A percentile compares a stretch with the other conserved stretches of the same genome.
These are phyloP conservation scores for Festucalex cinctus DNA, from an alignment of 2,113 vertebrate genomes.

Conservation along the genomic window DNA sequence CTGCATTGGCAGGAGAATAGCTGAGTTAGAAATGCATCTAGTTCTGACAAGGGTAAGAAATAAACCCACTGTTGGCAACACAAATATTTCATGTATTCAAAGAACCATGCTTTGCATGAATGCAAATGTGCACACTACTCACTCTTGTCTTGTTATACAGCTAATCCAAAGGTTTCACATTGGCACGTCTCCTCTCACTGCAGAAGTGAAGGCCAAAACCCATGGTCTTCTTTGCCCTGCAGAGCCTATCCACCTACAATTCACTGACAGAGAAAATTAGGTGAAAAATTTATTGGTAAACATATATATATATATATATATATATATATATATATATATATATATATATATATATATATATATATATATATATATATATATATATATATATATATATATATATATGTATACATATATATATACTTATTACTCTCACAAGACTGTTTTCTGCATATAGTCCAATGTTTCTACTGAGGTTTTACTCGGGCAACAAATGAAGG, in stretches of 20 bases:
- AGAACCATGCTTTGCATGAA: background rate
- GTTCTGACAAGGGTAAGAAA: conserved; percentile 77
- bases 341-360: too few species aligned
- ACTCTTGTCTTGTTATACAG: conserved; percentile 56
- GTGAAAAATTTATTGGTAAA: background rate
- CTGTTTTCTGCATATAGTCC: conserved; percentile 20
- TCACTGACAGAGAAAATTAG: conserved; percentile 69
- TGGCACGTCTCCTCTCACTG: conserved; percentile 69
- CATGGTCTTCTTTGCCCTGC: conserved; percentile 83
- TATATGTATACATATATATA: background rate
- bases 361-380: too few species aligned
- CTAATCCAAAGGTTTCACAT: conserved; percentile 86
- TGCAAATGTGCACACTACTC: background rate
- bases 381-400: too few species aligned
- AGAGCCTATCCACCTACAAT: conserved; percentile 77
- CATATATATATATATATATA: too few species aligned
- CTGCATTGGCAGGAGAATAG: conserved; percentile 85
- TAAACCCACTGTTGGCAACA: background rate
- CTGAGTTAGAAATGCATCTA: conserved; percentile 89
- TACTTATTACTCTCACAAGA: conserved; percentile 3
- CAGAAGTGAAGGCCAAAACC: conserved; percentile 79
- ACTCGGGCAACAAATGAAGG: conserved; percentile 34
- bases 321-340: too few species aligned
- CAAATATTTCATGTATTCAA: background rate
- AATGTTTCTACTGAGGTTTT: conserved; percentile 39